Evolutionary conservation across 2,888 invertebrate genomes (phyloP).

Genomic region (Galerucella pusilla): DNA sequence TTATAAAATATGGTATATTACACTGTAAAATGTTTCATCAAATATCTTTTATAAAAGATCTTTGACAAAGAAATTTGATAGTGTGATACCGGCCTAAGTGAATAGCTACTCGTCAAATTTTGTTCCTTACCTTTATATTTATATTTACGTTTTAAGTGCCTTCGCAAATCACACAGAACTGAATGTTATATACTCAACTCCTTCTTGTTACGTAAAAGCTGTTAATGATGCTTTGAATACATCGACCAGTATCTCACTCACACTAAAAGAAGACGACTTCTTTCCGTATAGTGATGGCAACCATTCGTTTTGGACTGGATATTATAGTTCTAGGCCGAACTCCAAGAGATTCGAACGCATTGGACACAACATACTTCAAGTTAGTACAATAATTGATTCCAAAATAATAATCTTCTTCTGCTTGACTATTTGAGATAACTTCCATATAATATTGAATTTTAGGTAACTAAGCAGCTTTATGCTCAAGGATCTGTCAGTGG

Average conservation of each 20-base stretch:
- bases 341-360: slow-evolving; percentile 80
- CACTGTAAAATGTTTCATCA: too few species aligned
- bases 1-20: too few species aligned
- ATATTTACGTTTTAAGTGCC: slow-evolving; percentile 24
- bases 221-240: slow-evolving; percentile 70
- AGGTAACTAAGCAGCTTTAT: slow-evolving; percentile 75
- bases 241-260: slow-evolving; percentile 66
- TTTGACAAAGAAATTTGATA: too few species aligned
- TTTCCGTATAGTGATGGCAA: slow-evolving; percentile 89
- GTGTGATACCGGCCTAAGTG: too few species aligned
- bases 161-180: slow-evolving; percentile 62
- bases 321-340: slow-evolving; percentile 84
- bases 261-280: slow-evolving; percentile 85
- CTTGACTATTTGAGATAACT: too few species aligned
- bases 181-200: slow-evolving; percentile 86
- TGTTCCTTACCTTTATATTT: too few species aligned
- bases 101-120: too few species aligned
- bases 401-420: too few species aligned
- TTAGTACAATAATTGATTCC: slow-evolving; percentile 51
- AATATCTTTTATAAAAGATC: too few species aligned
- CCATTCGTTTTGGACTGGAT: slow-evolving; percentile 93
- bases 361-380: slow-evolving; percentile 81
- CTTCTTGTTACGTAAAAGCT: slow-evolving; percentile 83
- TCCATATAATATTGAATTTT: too few species aligned
- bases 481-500: slow-evolving; percentile 65